phyloP scores from a whole-genome alignment of 2,113 vertebrate genomes.

The Cyanistes caeruleus region DNA sequence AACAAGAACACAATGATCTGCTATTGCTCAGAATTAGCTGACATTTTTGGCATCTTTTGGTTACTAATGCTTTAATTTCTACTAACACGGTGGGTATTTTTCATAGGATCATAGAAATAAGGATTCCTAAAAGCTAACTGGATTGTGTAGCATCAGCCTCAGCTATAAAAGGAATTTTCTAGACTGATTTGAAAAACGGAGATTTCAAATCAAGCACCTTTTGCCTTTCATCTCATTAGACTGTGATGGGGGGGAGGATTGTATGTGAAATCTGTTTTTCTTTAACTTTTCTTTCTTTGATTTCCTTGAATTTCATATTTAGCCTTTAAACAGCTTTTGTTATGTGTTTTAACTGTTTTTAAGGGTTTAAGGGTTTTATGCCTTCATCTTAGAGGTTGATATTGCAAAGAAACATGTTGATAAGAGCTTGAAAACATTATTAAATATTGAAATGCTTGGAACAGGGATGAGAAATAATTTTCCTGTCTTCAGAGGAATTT shows the following conservation, averaged over 20 bases:
- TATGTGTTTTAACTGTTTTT: neutral
- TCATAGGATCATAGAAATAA: neutral
- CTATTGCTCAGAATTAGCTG: neutral
- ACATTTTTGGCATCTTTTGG: neutral
- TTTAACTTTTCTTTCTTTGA: neutral
- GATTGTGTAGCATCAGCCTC: neutral
- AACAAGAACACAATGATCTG: neutral
- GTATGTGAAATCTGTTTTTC: neutral
- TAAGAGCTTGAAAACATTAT: neutral
- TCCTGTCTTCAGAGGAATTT: neutral
- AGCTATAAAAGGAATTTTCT: neutral
- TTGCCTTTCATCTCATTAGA: neutral
- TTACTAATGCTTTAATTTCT: neutral
- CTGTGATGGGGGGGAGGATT: rapidly evolving
- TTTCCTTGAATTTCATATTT: neutral
- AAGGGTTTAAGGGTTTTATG: neutral
- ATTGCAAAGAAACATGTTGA: neutral
- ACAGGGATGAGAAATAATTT: neutral
- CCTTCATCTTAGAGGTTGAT: neutral
- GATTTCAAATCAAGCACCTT: neutral
- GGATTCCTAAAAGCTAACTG: neutral
- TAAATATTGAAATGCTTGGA: neutral
- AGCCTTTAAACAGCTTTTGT: neutral
- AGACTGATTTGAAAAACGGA: neutral
- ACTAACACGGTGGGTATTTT: neutral